Base-by-base conservation (phyloP, 2,113 vertebrate genomes). In the Columbina picui region DNA sequence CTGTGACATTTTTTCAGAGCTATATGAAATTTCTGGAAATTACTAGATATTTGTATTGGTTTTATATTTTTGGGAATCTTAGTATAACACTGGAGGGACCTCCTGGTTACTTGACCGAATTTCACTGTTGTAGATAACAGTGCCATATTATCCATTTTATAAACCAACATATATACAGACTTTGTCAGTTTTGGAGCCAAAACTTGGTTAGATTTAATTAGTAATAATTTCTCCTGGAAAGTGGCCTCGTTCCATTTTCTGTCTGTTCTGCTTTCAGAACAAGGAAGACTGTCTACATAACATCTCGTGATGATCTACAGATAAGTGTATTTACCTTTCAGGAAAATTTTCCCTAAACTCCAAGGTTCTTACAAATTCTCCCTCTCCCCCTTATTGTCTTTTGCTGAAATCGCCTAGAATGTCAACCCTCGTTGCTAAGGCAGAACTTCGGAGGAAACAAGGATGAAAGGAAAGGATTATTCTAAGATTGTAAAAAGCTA, bases 61-160 rank as follows among this genome's bases (percentile, higher is more conserved):
- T 39, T 43, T 17, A 15, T 69, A 21, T 17, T 69, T 89, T 73
- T 79, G 25, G 55, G 41, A 82, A 67, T 70, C 15, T 36, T 77
- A 23, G 4, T 84, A 7, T 26, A 61, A 30, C 7, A 32, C 4
- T 61, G 47, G 14, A 87, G 81, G 16, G 27, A 29, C 6, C 3
- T 45, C 5, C 16, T 61, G 16, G 6, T 61, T 82, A 27, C 45
- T 57, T 81, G 21, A 65, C 49, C 2, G 1, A 14, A 65, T 70
- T 84, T 53, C 87, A 20, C 7, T 47, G 4, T 39, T 9, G 2
- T 14, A 57, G 36, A 8, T 47, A 76, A 30, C 4, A 0, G 0
- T 34, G 17, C 5, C 1, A 4, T n/a, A 30, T 59, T 55, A 32
- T 34, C 11, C 6, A 11, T 47, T 73, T 56, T 26, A 52, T 73